Conservation (phyloP, 2,113 vertebrate genomes). For the Epinephelus moara region DNA sequence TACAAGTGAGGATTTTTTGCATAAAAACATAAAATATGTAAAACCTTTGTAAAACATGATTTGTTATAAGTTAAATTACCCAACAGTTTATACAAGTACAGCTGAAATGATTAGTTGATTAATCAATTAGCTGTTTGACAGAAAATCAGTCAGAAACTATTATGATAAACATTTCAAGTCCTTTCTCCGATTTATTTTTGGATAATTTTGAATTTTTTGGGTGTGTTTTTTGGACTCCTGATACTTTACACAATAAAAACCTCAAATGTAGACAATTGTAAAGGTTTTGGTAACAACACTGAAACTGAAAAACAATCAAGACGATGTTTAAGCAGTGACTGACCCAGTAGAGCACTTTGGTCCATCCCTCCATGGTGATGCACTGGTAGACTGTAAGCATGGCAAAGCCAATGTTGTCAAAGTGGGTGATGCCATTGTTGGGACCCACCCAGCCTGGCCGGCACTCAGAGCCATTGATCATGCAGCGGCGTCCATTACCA, state of each 20-base stretch:
- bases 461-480: conserved; percentile 92
- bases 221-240: too few relatives aligned
- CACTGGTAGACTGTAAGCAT: conserved; percentile 98
- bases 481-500: conserved; percentile 91
- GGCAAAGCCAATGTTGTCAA: conserved; percentile 97
- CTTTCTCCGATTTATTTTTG: too few relatives aligned
- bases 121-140: too few relatives aligned
- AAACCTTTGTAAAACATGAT: too few relatives aligned
- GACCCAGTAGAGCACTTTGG: conserved; percentile 97
- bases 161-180: too few relatives aligned
- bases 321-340: conserved; percentile 2
- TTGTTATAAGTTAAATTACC: too few relatives aligned
- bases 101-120: too few relatives aligned
- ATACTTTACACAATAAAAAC: neutral
- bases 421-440: conserved; percentile 97
- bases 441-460: conserved; percentile 92
- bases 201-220: too few relatives aligned
- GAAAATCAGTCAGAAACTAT: too few relatives aligned
- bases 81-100: too few relatives aligned
- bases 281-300: neutral
- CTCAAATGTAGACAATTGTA: neutral
- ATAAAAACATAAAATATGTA: too few relatives aligned
- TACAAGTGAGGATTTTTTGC: too few relatives aligned
- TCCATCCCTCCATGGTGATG: conserved; percentile 98
- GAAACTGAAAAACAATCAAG: neutral